phyloP scores from a whole-genome alignment of 1,140 invertebrate genomes.

The Andrena cerasifolii region DNA sequence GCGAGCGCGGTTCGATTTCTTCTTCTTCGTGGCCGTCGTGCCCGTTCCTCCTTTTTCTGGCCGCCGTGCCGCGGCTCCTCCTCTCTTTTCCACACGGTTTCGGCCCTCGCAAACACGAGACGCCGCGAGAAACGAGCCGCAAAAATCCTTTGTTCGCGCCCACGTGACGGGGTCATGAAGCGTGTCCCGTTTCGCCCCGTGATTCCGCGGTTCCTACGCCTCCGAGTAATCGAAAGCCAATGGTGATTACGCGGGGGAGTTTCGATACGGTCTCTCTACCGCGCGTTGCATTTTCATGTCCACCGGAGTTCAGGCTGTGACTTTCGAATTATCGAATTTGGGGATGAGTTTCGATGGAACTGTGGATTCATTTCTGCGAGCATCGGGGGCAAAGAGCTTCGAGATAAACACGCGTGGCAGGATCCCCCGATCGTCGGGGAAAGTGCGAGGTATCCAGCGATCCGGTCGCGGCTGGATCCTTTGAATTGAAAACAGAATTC shows the following conservation, averaged over 20 bases:
- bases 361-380: too few relatives aligned
- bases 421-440: neutral
- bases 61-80: neutral
- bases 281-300: too few relatives aligned
- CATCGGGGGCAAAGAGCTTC: too few relatives aligned
- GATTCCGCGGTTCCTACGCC: neutral
- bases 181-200: constrained; percentile 7
- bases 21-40: constrained; percentile 59
- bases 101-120: constrained; percentile 48
- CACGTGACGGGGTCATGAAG: constrained; percentile 29
- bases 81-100: constrained; percentile 45
- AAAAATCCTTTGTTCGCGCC: constrained; percentile 61
- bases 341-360: too few relatives aligned
- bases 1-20: constrained; percentile 64
- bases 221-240: neutral
- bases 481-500: neutral
- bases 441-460: neutral
- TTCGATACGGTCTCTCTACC: too few relatives aligned
- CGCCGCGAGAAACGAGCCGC: constrained; percentile 48
- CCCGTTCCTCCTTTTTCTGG: constrained; percentile 40
- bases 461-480: neutral
- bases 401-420: too few relatives aligned
- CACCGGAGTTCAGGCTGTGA: too few relatives aligned
- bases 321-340: too few relatives aligned
- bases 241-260: constrained; percentile 9